Evolutionary conservation across 2,888 invertebrate genomes (phyloP), one percentile per base, ranked within the genome.

Genomic region (Agonopterix subpropinquella): DNA sequence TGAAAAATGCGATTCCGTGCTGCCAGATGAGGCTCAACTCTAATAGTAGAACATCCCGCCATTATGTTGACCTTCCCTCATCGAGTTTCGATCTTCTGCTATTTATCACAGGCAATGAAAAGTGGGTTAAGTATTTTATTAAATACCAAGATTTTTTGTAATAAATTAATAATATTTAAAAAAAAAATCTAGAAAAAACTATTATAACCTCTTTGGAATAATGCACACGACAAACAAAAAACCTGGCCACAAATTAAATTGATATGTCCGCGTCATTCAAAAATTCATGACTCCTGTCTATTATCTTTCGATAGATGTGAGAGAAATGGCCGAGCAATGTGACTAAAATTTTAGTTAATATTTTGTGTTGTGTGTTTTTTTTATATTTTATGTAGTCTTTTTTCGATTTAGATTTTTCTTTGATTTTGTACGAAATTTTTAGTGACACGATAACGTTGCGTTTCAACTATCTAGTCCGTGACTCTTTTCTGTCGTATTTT

Each of bases 331-430:
- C 70, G 67, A 77, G 86, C 72, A 67, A 87, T 88, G 87, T 88
- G 82, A 88, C 77, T 80, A 70, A 86, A 85, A 83, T 83, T 85
- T 80, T 80, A 74, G 82, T 85, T 75, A 65, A 56, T 73, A 65
- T 81, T 86, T 84, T 86, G 85, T 88, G 86, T 87, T 84, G 78
- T 87, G 84, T 87, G 85, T 88, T 84, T 84, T 80, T 77, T 74
- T 77, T 76, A 72, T 76, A 70, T 81, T 79, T 73, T 82, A 86
- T 87, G 86, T 86, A 86, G 83, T 84, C 76, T 81, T 82, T 76
- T 72, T 76, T 67, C 47, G 64, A 71, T 71, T 77, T 76, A 53
- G 66, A 68, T 68, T 65, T 71, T 72, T 68, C 71, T 76, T 75
- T 73, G 66, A 76, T 70, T 73, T 77, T 72, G 77, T 79, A 67